Percentiles rank a stretch among this genome's conserved stretches.
Evolutionary conservation across 2,888 invertebrate genomes (phyloP).

Genomic region (Hirtodrosophila confusa): DNA sequence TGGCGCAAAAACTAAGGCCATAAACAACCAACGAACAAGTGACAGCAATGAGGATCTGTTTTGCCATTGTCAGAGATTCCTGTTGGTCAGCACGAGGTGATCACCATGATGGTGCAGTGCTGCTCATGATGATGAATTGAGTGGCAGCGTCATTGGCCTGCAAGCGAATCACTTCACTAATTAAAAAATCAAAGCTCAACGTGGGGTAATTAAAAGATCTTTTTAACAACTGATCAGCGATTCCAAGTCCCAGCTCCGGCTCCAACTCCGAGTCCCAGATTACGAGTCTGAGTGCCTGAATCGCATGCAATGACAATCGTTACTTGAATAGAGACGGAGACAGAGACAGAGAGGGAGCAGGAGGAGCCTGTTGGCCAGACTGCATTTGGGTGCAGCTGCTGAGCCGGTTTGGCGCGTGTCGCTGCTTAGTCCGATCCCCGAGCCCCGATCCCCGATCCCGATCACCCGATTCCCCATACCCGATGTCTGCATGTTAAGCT

Average conservation of each 20-base stretch:
- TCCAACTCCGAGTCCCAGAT: constrained; percentile 1
- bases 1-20: too few relatives aligned
- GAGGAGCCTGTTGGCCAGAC: constrained; percentile 19
- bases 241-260: not conserved
- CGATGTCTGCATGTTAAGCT: constrained; percentile 19
- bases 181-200: constrained; percentile 44
- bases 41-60: not conserved
- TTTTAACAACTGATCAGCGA: constrained; percentile 20
- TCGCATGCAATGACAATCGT: constrained; percentile 46
- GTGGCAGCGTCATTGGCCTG: constrained; percentile 29
- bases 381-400: constrained; percentile 73
- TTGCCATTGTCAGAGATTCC: constrained; percentile 7
- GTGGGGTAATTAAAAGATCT: constrained; percentile 46
- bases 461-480: not conserved
- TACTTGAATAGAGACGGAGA: constrained; percentile 21
- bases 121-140: too few relatives aligned
- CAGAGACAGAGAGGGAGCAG: not conserved
- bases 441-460: constrained; percentile 4
- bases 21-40: too few relatives aligned
- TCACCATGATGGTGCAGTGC: constrained; percentile 16
- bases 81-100: not conserved
- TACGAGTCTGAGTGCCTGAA: too few relatives aligned
- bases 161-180: constrained; percentile 42
- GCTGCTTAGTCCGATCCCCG: constrained; percentile 24
- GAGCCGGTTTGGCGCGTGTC: constrained; percentile 73